Base-by-base conservation (phyloP, 64 coral and sea anemone species). In the Porites australiensis region DNA sequence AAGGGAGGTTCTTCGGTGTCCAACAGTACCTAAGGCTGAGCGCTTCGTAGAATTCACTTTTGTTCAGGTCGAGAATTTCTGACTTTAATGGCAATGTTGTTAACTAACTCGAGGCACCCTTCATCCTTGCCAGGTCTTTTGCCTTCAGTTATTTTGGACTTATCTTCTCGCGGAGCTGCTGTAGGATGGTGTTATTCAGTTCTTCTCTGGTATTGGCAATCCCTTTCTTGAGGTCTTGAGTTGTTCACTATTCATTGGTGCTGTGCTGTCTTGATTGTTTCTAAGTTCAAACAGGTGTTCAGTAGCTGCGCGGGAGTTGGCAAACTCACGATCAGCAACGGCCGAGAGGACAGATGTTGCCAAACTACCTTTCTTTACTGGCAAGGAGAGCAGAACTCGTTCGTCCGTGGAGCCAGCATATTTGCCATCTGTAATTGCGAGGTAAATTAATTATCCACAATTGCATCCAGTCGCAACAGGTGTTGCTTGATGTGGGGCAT, bases 401-500 rank as follows among this genome's bases (percentile, higher is more conserved):
- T 94, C 77, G 73, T 83, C 87, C 16, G 64, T 64, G 49, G 92
- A 82, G 46, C 86, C 27, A 37, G 27, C 27, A 89, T 13, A 94
- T 83, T 53, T 89, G 6, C 92, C 83, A 68, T 82, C 77, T 19
- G 86, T 89, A 37, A 37, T 37, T 37, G 27, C 27, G 27, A 37
- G 27, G 27, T 37, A 37, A 37, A 37, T 37, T 37, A 37, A 37
- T 37, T 1, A 37, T 37, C 27, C 27, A 37, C 27, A 37, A 37
- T 37, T 37, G 27, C 68, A 50, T 94, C 79, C 44, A 89, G 5
- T 94, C n/a, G 77, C 67, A 27, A 20, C 3, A 94, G 79, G 14
- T 89, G 87, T 13, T 94, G 93, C 72, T 89, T 89, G 50, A 94
- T 89, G 69, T 89, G 70, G 57, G 93, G 87, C 55, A 94, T 82